Percentiles rank a stretch among this genome's conserved stretches.
Evolutionary conservation across 2,113 vertebrate genomes (phyloP).

Genomic region (Sylvia atricapilla): DNA sequence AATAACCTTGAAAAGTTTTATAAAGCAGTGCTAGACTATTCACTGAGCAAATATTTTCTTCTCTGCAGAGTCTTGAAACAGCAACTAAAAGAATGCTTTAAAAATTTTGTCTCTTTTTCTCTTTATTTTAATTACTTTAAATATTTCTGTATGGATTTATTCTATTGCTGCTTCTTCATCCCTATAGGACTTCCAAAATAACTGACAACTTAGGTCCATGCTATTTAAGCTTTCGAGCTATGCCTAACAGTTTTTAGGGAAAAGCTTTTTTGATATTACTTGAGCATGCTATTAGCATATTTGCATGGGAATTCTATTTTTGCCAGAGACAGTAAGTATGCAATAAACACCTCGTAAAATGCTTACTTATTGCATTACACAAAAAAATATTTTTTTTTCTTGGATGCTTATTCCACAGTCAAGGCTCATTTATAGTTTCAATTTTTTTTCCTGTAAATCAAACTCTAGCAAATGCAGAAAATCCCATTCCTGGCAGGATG

Average conservation of each 20-base stretch:
- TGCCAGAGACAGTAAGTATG: background rate
- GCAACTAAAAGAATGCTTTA: background rate
- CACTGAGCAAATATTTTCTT: background rate
- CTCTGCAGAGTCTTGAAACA: background rate
- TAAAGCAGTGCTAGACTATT: background rate
- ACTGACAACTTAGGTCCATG: background rate
- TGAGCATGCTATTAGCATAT: background rate
- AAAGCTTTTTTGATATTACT: background rate
- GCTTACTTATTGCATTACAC: background rate
- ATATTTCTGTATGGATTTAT: background rate
- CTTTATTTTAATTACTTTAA: background rate
- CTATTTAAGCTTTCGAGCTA: background rate
- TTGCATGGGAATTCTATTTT: background rate
- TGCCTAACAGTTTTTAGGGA: background rate
- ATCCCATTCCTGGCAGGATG: background rate
- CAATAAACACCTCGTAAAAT: background rate
- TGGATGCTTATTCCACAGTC: background rate
- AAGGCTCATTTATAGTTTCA: background rate
- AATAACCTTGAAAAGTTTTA: background rate
- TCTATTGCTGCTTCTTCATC: background rate
- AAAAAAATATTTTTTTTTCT: background rate
- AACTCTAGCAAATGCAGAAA: background rate
- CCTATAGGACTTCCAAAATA: background rate
- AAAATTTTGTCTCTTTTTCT: background rate
- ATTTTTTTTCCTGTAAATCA: background rate